Conservation (phyloP, 1,140 invertebrate species). For the Contarinia nasturtii region DNA sequence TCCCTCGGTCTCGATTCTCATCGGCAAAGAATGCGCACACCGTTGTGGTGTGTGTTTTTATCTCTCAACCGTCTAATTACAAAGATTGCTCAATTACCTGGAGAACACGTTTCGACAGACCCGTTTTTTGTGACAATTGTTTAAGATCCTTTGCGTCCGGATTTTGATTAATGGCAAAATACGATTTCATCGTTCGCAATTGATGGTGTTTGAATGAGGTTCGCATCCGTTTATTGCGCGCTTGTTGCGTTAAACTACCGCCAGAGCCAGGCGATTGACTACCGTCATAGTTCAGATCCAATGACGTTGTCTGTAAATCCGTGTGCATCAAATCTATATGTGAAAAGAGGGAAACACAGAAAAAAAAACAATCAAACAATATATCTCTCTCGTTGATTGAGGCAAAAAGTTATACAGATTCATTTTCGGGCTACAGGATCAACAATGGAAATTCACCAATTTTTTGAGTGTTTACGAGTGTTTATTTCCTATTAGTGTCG, state of each 20-base stretch:
- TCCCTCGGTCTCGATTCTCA: not conserved
- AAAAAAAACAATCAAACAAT: too few relatives aligned
- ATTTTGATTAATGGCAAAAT: conserved; percentile 94
- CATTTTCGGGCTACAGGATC: too few relatives aligned
- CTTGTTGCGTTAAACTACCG: conserved; percentile 24
- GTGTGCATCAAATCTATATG: conserved; percentile 48
- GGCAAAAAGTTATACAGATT: too few relatives aligned
- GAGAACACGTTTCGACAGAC: conserved; percentile 82
- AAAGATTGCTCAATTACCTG: conserved; percentile 44
- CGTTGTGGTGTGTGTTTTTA: not conserved
- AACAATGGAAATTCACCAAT: too few relatives aligned
- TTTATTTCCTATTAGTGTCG: too few relatives aligned
- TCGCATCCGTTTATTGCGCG: conserved; percentile 74
- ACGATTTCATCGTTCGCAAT: conserved; percentile 91
- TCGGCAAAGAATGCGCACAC: not conserved
- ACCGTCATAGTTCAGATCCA: conserved; percentile 51
- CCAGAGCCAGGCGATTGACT: conserved; percentile 10
- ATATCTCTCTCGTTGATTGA: too few relatives aligned
- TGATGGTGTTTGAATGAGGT: conserved; percentile 97
- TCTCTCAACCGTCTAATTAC: too few relatives aligned
- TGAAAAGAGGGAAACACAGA: not conserved
- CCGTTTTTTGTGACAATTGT: conserved; percentile 90
- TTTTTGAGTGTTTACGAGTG: too few relatives aligned
- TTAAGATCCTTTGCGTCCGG: conserved; percentile 92
- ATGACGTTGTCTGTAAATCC: conserved; percentile 50